Conservation (phyloP, 2,888 invertebrate species). For the Torymus aiolomorphi region DNA sequence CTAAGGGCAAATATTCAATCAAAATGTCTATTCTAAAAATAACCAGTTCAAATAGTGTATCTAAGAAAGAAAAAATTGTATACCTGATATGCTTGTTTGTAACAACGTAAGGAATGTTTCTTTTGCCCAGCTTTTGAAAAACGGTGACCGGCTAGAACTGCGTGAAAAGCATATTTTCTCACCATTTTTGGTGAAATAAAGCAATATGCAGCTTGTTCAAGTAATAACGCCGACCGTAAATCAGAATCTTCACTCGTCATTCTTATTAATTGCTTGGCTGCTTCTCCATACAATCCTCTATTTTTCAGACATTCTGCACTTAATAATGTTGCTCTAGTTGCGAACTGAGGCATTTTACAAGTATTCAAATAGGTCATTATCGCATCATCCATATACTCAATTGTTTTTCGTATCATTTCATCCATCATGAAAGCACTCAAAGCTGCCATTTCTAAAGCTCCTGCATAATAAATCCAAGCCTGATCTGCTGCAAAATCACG, state of each 20-base stretch:
- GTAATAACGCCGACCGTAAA: slow-evolving; percentile 91
- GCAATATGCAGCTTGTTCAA: slow-evolving; percentile 97
- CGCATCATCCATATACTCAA: slow-evolving; percentile 96
- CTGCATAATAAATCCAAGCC: slow-evolving; percentile 98
- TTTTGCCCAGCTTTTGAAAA: slow-evolving; percentile 95
- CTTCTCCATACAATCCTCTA: slow-evolving; percentile 88
- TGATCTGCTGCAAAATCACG: slow-evolving; percentile 97
- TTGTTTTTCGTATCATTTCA: slow-evolving; percentile 86
- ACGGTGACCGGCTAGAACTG: slow-evolving; percentile 96
- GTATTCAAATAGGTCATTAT: slow-evolving; percentile 92
- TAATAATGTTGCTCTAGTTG: slow-evolving; percentile 92
- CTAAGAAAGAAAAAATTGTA: slow-evolving; percentile 3
- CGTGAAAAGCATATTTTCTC: slow-evolving; percentile 96
- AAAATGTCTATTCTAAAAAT: too few species aligned
- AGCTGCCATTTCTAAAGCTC: slow-evolving; percentile 97
- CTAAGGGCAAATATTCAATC: slow-evolving; percentile 71
- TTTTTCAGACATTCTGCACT: slow-evolving; percentile 91
- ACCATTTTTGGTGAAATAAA: slow-evolving; percentile 88
- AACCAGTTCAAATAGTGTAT: neutral
- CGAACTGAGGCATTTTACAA: slow-evolving; percentile 94
- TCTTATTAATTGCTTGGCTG: slow-evolving; percentile 95
- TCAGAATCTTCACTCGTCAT: slow-evolving; percentile 99
- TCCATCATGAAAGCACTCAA: slow-evolving; percentile 93
- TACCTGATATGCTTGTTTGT: slow-evolving; percentile 93
- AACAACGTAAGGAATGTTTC: slow-evolving; percentile 93